Evolutionary conservation across 1,140 invertebrate genomes (phyloP), one percentile per base, ranked within the genome.

Genomic region (Medauroidea extradentata): DNA sequence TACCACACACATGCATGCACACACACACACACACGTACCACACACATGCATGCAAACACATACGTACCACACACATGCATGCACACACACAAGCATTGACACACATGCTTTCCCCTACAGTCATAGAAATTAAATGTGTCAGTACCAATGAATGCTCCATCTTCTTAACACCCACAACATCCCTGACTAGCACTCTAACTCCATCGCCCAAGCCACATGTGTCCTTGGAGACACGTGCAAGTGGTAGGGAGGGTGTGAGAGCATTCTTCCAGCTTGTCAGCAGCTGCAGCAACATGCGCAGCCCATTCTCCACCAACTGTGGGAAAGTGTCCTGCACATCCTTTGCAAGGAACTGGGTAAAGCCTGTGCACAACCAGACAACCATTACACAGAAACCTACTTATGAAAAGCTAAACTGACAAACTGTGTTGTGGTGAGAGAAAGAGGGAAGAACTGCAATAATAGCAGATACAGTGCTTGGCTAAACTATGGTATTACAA

Each of bases 201-300:
- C 49, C 49, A 34, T 51, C 49, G 38, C 25, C 7, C 38, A 25
- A 16, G 43, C 43, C 43, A 13, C n/a, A 9, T 14, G 49, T 24
- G 38, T 51, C 49, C 29, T 55, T 55, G 24, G 39, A 43, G 3
- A 24, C 56, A 21, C 46, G 43, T 4, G 29, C 29, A 4, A 34
- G 29, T 4, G 29, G 29, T 3, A 39, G 13, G 3, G 34, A 43
- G 21, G 56, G 74, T 5, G 73, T 72, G 5, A 91, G 67, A 14
- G 90, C 87, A 70, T 88, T 91, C 69, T 93, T 93, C 96, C 96
- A 99, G 63, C 90, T 88, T 4, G 90, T 93, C 13, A 99, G 74
- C 43, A 99, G 79, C 71, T 98, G 95, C 9, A 96, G 79, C 13
- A 99, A 71, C 84, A 99, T 94, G 49, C 94, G 82, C 2, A 98